phyloP scores from a whole-genome alignment of 2,797 vertebrate species.

The Borostomias antarcticus region DNA sequence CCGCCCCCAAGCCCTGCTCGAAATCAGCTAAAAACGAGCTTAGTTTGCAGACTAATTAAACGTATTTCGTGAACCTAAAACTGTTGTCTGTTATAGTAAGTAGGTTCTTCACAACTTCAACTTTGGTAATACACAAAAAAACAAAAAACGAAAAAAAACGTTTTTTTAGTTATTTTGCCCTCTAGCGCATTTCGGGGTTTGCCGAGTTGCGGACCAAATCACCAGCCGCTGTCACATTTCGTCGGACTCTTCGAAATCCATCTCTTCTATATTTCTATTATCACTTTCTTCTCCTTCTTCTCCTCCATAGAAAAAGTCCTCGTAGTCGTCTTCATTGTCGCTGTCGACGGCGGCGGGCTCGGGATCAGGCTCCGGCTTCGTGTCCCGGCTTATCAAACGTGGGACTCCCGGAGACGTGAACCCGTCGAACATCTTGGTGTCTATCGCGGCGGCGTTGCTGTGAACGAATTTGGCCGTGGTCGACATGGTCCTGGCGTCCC shows the following conservation, averaged over 20 bases:
- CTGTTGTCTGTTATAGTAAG: too few species aligned
- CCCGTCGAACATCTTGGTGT: neutral
- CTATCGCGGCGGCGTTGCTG: neutral
- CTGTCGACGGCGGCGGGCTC: slow-evolving; percentile 5
- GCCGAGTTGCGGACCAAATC: too few species aligned
- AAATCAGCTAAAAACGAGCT: too few species aligned
- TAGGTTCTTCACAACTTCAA: too few species aligned
- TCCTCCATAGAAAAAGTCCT: neutral
- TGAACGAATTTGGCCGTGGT: neutral
- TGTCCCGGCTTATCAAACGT: neutral
- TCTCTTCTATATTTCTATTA: slow-evolving; percentile 1
- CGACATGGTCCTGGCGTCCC: slow-evolving; percentile 1
- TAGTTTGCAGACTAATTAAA: too few species aligned
- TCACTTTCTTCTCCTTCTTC: slow-evolving; percentile 2
- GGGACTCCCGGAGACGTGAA: slow-evolving; percentile 1
- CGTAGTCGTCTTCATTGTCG: neutral
- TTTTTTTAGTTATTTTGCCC: too few species aligned
- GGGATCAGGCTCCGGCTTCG: slow-evolving; percentile 6
- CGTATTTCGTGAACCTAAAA: too few species aligned
- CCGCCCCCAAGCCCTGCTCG: too few species aligned
- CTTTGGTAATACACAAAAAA: too few species aligned
- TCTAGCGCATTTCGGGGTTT: too few species aligned
- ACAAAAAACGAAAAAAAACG: too few species aligned
- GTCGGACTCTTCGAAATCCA: neutral
- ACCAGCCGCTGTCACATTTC: too few species aligned